Base-by-base conservation (phyloP, 2,113 vertebrate genomes). In the Glaucidium brasilianum region DNA sequence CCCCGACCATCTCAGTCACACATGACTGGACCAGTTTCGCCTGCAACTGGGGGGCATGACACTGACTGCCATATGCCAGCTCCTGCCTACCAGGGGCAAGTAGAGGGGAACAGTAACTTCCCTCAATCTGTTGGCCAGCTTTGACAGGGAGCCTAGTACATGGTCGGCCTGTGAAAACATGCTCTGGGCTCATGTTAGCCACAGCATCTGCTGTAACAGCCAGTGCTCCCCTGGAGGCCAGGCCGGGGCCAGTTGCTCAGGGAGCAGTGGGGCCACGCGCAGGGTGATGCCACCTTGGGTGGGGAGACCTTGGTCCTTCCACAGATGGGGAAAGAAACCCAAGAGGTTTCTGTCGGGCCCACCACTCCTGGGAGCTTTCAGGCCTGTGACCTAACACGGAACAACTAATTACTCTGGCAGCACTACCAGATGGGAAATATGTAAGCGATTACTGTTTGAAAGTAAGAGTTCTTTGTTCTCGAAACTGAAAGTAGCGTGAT, bases 231-330 rank as follows among this genome's bases (percentile, higher is more conserved):
- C 22, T 8, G 41, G 3, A 35, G 25, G 29, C 53, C 49, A 18
- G 47, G 21, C 34, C 35, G 3, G 7, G 23, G 7, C 11, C 9
- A 30, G 26, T 0, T 5, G 53, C 64, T 9, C 15, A 34, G 3
- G 0, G 39, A 8, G 5, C 30, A 6, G 7, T 1, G 43, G 50
- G 20, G 15, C 15, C 7, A 1, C 0, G 5, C 7, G 1, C 0
- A 5, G 35, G 9, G 4, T 2, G 52, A 39, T 26, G 13, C 27
- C 41, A 12, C 0, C 34, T 41, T 1, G 3, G 18, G 1, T 5
- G 39, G 39, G 35, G 14, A 41, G 14, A 41, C 6, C 37, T 16
- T 8, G 41, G 11, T 39, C 21, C 27, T 49, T 47, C 10, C 10
- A 14, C 41, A 29, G 6, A 7, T 0, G 4, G 7, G 39, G 8